Evolutionary conservation across 1,140 invertebrate genomes (phyloP), one percentile per base, ranked within the genome.

Genomic region (Ceratosolen fusciceps): DNA sequence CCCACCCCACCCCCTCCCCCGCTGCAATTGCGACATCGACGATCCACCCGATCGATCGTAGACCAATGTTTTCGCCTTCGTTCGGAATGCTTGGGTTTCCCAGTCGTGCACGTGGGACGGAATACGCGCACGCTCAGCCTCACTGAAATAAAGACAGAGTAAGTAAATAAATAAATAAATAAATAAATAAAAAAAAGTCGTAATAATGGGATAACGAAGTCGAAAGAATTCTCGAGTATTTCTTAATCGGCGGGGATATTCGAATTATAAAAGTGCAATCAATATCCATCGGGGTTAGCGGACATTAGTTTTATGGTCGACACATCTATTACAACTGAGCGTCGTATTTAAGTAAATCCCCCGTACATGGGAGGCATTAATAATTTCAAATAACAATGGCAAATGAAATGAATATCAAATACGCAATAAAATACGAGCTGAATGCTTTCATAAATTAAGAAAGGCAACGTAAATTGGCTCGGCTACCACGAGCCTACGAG

Each of bases 371-470:
- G 26, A 62, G 10, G n/a, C 37, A 37, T 37, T 65, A n/a, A n/a
- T 65, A 65, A 31, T 65, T 65, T 65, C 14, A 37, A 52, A 37
- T n/a, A n/a, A 37, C 4, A 65, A 65, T 65, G 19, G 8, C 31
- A 37, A 65, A 37, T 65, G 19, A 65, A 65, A 37, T 19, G 5
- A 37, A 9, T 37, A 65, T 37, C 19, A 37, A n/a, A 65, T 56
- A 16, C 7, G 2, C 29, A n/a, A 65, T 65, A 21, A 65, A 37
- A n/a, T 16, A 37, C 54, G 54, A 65, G 12, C 34, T 34, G 7
- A 62, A 62, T 62, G 0, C 29, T 62, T 34, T 34, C 14, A 62
- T 62, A 62, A 62, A 62, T 62, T 62, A 65, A 65, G 16, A 31
- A 34, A 62, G 7, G 16, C 4, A 60, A n/a, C 31, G 16, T 65